phyloP scores from a whole-genome alignment of 92 coral and sea anemone species.

The Meandrina meandrites region DNA sequence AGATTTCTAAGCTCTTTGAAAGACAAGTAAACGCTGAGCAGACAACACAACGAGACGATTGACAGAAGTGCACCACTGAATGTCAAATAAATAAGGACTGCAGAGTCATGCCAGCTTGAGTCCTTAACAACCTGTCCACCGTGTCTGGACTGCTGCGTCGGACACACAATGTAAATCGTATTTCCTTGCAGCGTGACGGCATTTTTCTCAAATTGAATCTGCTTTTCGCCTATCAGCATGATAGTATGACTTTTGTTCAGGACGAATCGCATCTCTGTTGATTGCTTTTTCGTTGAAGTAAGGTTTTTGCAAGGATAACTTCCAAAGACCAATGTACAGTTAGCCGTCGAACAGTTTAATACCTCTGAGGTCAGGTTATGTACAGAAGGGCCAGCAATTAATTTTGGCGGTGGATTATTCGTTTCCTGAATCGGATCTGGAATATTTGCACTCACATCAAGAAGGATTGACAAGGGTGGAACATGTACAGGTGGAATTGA shows the following conservation, averaged over 20 bases:
- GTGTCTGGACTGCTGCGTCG: background rate
- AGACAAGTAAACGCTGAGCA: slow-evolving; percentile 17
- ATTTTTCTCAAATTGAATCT: background rate
- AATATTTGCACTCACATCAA: slow-evolving; percentile 10
- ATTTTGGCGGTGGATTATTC: background rate
- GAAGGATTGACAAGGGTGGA: background rate
- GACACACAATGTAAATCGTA: slow-evolving; percentile 4
- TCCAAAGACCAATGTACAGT: slow-evolving; percentile 2
- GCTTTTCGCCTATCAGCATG: background rate
- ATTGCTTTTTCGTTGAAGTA: background rate
- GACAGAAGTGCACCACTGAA: slow-evolving; percentile 9
- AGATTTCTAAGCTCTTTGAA: slow-evolving; percentile 27
- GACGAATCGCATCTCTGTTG: background rate
- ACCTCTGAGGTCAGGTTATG: background rate
- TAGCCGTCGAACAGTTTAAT: background rate
- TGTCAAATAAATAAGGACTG: background rate
- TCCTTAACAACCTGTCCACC: background rate
- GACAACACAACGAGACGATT: slow-evolving; percentile 21
- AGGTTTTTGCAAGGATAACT: background rate
- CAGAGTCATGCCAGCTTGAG: background rate
- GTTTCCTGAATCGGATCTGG: background rate
- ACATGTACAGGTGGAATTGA: no score
- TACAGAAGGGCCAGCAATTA: background rate
- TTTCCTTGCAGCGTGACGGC: background rate
- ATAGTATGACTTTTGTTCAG: background rate